Evolutionary conservation across 1,140 invertebrate species (phyloP).

Genomic region (Cryptotermes secundus): DNA sequence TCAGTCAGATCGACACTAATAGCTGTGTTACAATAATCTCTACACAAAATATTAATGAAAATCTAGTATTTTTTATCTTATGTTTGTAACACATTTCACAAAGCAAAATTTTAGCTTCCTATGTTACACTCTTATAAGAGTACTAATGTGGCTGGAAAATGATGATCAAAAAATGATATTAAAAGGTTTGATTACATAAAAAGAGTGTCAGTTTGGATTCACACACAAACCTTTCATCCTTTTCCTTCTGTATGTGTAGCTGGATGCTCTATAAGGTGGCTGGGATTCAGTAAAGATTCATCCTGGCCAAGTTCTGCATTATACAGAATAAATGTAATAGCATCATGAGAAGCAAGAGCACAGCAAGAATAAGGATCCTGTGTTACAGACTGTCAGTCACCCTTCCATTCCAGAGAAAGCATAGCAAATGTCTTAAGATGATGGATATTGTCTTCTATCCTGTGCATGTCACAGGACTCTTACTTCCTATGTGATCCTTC

Average conservation of each 20-base stretch:
- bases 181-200: background rate
- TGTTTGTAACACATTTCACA: slow-evolving; percentile 10
- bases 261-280: no score
- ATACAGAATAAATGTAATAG: no score
- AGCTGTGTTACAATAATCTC: background rate
- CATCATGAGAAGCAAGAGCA: no score
- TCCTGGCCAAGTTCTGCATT: no score
- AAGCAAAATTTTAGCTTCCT: background rate
- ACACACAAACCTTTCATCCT: background rate
- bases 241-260: background rate
- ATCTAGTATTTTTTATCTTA: background rate
- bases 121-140: background rate
- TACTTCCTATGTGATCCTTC: no score
- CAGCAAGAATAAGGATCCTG: no score
- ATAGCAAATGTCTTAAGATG: no score
- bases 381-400: no score
- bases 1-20: background rate
- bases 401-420: no score
- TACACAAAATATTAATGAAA: background rate
- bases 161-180: slow-evolving; percentile 5
- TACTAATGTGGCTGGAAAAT: background rate
- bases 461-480: no score
- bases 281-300: no score
- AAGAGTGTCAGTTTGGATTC: background rate
- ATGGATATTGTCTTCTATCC: no score